Conservation (phyloP, 2,888 invertebrate genomes). For the Tipula unca region DNA sequence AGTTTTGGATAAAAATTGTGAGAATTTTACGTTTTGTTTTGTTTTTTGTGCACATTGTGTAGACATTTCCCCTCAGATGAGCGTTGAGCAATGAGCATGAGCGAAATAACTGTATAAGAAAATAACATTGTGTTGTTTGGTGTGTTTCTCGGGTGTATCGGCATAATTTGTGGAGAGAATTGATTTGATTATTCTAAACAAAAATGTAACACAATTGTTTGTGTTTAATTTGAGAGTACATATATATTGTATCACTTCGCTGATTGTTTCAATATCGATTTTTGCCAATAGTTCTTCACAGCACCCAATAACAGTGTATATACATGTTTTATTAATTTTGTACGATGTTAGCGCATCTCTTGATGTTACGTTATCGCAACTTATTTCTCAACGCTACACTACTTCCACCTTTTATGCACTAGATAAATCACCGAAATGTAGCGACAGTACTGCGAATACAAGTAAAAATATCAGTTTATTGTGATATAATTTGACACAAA, state of each 20-base stretch:
- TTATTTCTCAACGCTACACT: background rate
- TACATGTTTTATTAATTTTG: background rate
- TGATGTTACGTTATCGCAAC: background rate
- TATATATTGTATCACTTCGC: too few relatives aligned
- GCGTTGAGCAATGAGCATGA: background rate
- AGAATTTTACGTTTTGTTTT: background rate
- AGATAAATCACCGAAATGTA: background rate
- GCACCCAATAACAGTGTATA: too few relatives aligned
- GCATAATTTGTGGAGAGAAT: background rate
- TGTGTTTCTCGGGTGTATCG: background rate
- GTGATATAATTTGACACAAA: background rate
- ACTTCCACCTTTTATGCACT: background rate
- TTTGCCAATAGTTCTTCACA: too few relatives aligned
- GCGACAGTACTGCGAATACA: background rate
- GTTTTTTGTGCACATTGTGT: background rate
- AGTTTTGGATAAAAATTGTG: background rate
- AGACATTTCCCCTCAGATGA: background rate
- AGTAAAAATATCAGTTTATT: background rate
- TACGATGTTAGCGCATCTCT: background rate
- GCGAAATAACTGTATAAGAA: background rate
- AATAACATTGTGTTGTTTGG: background rate
- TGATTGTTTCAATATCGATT: too few relatives aligned
- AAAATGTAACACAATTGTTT: too few relatives aligned
- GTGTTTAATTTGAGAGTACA: too few relatives aligned
- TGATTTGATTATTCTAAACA: too few relatives aligned